Conservation (phyloP, 2,113 vertebrate species). For the Symphodus melops region DNA sequence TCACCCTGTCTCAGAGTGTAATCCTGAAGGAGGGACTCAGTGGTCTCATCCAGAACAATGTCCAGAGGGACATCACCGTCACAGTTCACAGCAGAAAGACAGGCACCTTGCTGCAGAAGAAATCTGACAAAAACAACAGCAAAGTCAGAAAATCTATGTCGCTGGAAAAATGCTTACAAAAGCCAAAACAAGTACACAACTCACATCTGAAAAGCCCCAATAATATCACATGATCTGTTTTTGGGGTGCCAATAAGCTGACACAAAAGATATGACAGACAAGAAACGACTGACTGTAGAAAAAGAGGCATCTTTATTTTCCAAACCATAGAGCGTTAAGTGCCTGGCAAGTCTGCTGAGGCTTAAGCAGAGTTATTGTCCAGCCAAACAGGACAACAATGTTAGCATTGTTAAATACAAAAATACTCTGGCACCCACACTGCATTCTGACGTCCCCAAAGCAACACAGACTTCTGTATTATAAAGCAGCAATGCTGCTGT, state of each 20-base stretch:
- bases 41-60: conserved; percentile 92
- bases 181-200: neutral
- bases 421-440: conserved; percentile 56
- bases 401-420: conserved; percentile 67
- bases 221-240: conserved; percentile 4
- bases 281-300: neutral
- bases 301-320: conserved; percentile 9
- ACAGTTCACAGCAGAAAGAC: conserved; percentile 91
- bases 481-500: conserved; percentile 17
- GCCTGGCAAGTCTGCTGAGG: conserved; percentile 37
- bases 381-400: conserved; percentile 70
- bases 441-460: conserved; percentile 33
- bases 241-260: neutral
- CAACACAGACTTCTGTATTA: conserved; percentile 10
- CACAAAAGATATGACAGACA: neutral
- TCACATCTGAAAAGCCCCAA: neutral
- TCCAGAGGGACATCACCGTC: conserved; percentile 94
- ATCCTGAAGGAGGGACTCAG: conserved; percentile 90
- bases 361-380: conserved; percentile 44
- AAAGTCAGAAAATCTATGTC: neutral
- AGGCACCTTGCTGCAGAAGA: conserved; percentile 88
- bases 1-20: conserved; percentile 89
- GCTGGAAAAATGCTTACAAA: neutral
- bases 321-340: conserved; percentile 16
- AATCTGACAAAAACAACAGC: conserved; percentile 80